Base-by-base conservation (phyloP, 2,797 vertebrate genomes). In the Microcaecilia unicolor region DNA sequence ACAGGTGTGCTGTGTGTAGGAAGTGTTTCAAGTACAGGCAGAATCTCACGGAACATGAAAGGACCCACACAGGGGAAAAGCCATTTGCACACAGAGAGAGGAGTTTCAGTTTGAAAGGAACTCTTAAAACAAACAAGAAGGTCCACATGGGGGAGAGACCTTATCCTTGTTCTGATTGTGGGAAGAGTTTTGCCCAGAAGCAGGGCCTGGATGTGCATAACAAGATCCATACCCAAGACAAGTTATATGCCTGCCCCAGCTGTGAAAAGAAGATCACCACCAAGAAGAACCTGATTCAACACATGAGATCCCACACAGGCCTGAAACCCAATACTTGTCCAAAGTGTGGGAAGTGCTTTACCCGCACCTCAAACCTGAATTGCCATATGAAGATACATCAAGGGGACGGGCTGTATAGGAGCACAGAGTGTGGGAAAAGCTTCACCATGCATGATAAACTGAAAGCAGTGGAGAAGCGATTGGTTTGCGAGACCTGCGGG, bases 181-280 rank as follows among this genome's bases (percentile, higher is more conserved):
- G 33, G 1, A 43, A 30, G 24, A 23, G 41, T 16, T 43, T 43
- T 18, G 15, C 24, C 6, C 8, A 21, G 17, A 35, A 36, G 21
- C 43, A 28, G 16, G 27, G 36, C 12, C 27, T 35, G 6, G 22
- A 20, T 5, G 30, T 29, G 8, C 32, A 43, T 7, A n/a, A 29
- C 9, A 24, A 31, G 10, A 43, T 30, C 18, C 41, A 43, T 22
- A 43, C 32, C 4, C 41, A 28, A 10, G 41, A 43, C 13, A 43
- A 36, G 16, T 32, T 24, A 8, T 43, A 35, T 15, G 26, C 28
- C 19, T 43, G 41, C 27, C 20, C 33, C 1, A 31, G 36, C 17
- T 35, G 41, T 12, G 41, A 32, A 9, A 43, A 43, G 13, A 30
- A 41, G 15, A 43, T 43, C 15, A 28, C 34, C 16, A 34, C 31